Evolutionary conservation across 2,113 vertebrate species (phyloP), one percentile per base, ranked within the genome.

Genomic region (Cebidichthys violaceus): DNA sequence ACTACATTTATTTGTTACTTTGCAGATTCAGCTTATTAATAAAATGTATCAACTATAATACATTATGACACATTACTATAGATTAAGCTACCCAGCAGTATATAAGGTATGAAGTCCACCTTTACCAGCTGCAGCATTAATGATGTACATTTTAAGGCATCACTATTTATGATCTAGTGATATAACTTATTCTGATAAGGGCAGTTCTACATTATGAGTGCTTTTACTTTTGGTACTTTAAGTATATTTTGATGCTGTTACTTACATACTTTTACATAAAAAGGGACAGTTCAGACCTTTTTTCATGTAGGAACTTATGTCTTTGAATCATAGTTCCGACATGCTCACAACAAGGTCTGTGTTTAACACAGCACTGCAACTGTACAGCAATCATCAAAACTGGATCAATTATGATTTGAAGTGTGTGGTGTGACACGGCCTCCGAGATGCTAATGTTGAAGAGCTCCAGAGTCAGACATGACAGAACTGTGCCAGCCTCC

Each of bases 401-500:
- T 45, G 27, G 27, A 11, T 68, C 24, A 45, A 8, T 20, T 41
- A 17, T 4, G n/a, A 33, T 77, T 22, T 55, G 47, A 2, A 41
- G 37, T 29, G 54, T 66, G 62, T 31, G 77, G 35, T 3, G 55
- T 61, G 62, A 22, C 39, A 52, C 0, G 47, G 72, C 50, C 78
- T 76, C 52, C n/a, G 8, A n/a, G 75, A 66, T 43, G 71, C 39
- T 15, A 24, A 50, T 52, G 43, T 50, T 50, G 57, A 33, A 22
- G 35, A 61, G 41, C 71, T 79, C 77, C 68, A 27, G 8, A 70
- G 50, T 61, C 22, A 17, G 57, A 71, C 55, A 6, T 41, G 79
- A 81, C 70, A 69, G 10, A 83, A 60, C 77, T 71, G 85, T 47
- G 60, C 54, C 70, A 31, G 60, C 50, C 64, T 82, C 81, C 27